Base-by-base conservation (phyloP, 2,888 invertebrate genomes). In the Didymodactylos carnosus region DNA sequence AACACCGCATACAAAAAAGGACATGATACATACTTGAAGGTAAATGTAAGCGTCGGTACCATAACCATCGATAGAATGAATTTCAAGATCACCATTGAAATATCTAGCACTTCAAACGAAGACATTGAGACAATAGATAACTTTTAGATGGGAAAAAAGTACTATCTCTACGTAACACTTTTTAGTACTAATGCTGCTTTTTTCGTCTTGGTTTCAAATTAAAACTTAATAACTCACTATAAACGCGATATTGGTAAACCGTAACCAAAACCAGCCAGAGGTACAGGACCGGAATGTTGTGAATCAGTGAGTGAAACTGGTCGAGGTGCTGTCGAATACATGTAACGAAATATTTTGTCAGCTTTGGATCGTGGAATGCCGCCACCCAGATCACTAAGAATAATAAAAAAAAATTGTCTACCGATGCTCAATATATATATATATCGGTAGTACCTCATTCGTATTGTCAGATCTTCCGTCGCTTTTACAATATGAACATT, bases 41-140 rank as follows among this genome's bases (percentile, higher is more conserved):
- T 94, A 97, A 76, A 99, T 89, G 73, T 92, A 88, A 13, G 98
- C 92, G 82, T 98, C 97, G 0, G 97, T 97, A 43, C 98, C 98
- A 81, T 89, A 89, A 0, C 98, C 98, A 82, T 99, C 97, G 82
- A 92, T 92, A 1, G 97, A 94, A 77, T 91, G 87, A 16, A 99
- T 86, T 75, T 90, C 88, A 76, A 99, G 86, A 84, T 99, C 97
- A 0, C 98, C 98, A 80, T 95, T 94, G 86, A 98, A 94, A 84
- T 98, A 98, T 73, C 95, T 87, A 19, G 98, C 98, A 84, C 35
- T n/a, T n/a, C n/a, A n/a, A 62, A 19, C 29, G 62, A 35, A 29
- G 62, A 35, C 62, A 35, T 35, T 62, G n/a, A 62, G 7, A 62
- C 6, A n/a, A 62, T 4, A 49, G n/a, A n/a, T n/a, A n/a, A n/a